Percentiles rank a stretch among this genome's conserved stretches.
Evolutionary conservation across 2,797 vertebrate genomes (phyloP).

Genomic region (Tamandua tetradactyla): DNA sequence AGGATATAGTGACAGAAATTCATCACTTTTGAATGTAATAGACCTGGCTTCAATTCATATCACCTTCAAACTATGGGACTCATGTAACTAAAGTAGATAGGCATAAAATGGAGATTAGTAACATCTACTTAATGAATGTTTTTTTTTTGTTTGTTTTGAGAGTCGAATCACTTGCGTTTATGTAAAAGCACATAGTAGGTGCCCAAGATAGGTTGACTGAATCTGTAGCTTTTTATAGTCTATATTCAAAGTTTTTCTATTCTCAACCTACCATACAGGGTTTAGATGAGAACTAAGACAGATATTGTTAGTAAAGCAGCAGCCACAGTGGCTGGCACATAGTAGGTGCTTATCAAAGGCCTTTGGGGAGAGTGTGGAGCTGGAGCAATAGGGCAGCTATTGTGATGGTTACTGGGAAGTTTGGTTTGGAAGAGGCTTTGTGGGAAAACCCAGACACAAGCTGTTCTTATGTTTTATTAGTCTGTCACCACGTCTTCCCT

Average conservation of each 20-base stretch:
- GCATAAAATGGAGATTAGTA: not conserved
- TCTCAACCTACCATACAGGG: not conserved
- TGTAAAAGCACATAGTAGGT: not conserved
- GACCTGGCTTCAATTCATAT: not conserved
- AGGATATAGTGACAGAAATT: not conserved
- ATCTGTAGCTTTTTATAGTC: not conserved
- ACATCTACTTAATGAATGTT: not conserved
- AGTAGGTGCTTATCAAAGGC: not conserved
- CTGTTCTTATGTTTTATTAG: slow-evolving; percentile 62
- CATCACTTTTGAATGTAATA: not conserved
- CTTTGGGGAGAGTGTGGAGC: rapidly evolving
- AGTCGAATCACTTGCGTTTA: not conserved
- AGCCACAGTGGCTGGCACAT: too few species aligned
- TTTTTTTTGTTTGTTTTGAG: not conserved
- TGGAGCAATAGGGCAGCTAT: not conserved
- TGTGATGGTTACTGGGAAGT: not conserved
- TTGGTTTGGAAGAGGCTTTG: slow-evolving; percentile 6
- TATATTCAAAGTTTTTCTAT: not conserved
- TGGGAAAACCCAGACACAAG: slow-evolving; percentile 64
- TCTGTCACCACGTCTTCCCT: slow-evolving; percentile 75
- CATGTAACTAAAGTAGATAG: not conserved
- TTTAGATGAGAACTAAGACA: not conserved
- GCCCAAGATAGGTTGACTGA: not conserved
- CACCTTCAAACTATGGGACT: not conserved
- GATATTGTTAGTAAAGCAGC: not conserved